Evolutionary conservation across 2,888 invertebrate species (phyloP).

Genomic region (Cyclophora punctaria): DNA sequence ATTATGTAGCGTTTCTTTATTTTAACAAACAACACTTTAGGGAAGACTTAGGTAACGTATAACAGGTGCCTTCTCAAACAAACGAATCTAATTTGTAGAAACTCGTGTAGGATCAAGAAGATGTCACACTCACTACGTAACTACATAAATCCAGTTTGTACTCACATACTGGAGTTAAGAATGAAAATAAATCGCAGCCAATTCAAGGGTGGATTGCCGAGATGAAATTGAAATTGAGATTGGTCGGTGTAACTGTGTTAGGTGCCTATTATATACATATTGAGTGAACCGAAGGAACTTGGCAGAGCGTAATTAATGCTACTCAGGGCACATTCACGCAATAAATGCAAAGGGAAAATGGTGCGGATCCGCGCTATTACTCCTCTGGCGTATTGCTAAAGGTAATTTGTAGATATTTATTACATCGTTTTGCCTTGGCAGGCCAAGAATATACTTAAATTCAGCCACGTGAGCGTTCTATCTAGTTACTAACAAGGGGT

Average conservation of each 20-base stretch:
- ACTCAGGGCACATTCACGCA: constrained; percentile 27
- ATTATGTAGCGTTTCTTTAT: too few species aligned
- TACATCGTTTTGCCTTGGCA: background rate
- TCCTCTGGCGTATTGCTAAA: constrained; percentile 18
- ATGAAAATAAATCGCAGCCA: constrained; percentile 54
- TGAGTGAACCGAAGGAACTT: constrained; percentile 27
- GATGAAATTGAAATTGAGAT: constrained; percentile 54
- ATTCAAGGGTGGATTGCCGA: constrained; percentile 44
- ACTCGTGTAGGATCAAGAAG: constrained; percentile 19
- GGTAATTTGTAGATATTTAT: constrained; percentile 10
- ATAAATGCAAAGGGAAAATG: constrained; percentile 40
- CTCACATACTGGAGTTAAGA: constrained; percentile 30
- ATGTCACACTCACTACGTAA: constrained; percentile 32
- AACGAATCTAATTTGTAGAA: background rate
- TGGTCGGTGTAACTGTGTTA: constrained; percentile 27
- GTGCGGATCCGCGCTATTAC: constrained; percentile 32
- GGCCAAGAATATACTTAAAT: background rate
- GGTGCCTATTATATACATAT: constrained; percentile 7
- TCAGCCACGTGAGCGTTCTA: background rate
- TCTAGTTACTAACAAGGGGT: background rate
- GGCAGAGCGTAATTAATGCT: constrained; percentile 40
- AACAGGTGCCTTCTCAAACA: too few species aligned
- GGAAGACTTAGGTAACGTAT: too few species aligned
- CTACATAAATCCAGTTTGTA: constrained; percentile 35
- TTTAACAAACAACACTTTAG: too few species aligned